Base-by-base conservation (phyloP, 2,888 invertebrate species). In the Drosophila maculinotata region DNA sequence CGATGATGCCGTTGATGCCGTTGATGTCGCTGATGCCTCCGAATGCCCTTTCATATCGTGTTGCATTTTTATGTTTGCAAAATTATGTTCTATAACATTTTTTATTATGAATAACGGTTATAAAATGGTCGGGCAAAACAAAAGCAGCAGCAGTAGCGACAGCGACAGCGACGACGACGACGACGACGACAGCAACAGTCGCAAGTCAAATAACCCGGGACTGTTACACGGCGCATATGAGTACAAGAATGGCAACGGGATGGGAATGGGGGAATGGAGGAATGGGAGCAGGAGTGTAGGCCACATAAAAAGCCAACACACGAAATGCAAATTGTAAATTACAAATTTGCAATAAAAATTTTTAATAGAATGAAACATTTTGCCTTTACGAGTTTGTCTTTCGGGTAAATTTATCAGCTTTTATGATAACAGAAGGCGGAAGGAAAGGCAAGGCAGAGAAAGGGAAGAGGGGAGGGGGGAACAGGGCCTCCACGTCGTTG, bases 271-370 rank as follows among this genome's bases (percentile, higher is more conserved):
- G 31, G 7, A 9, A 9, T 1, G 9, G 30, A 20, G 2, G 4
- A n/a, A 28, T 7, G 20, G 28, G 33, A 17, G 38, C 26, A 12
- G 15, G 59, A 53, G 52, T 49, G 38, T 30, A 57, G 52, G 49
- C 41, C 58, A 80, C 70, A 78, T 75, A 76, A 80, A 79, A 82
- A 83, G 67, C 68, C 79, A 81, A 76, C 81, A 80, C 81, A 83
- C 81, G 86, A 89, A 89, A 90, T 89, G 89, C 89, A 90, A 90
- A 90, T 89, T 89, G 89, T 89, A 89, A 89, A 89, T 90, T 90
- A 90, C 89, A 90, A 90, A 90, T 90, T 89, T 89, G 89, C 88
- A 90, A 90, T 90, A 90, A 90, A 90, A 90, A 88, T 89, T 81
- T 89, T 90, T 89, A 88, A 88, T 89, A 88, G 88, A 89, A 88